These are phyloP conservation scores for Melanotaenia boesemani DNA, from an alignment of 2,797 vertebrate genomes.

Conservation along the genomic window DNA sequence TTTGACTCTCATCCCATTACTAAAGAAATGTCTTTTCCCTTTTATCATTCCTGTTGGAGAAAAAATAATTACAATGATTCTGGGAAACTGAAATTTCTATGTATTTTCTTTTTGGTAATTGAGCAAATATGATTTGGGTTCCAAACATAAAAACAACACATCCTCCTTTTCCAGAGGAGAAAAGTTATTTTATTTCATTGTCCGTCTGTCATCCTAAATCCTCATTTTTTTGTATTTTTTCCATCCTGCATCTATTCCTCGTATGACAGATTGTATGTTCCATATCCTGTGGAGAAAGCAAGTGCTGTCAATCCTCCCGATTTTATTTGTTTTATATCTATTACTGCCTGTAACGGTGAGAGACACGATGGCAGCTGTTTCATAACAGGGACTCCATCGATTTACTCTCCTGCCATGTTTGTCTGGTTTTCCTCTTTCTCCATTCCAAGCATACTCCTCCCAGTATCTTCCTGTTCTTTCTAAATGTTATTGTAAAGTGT, in stretches of 20 bases:
- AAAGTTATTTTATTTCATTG: constrained; percentile 39
- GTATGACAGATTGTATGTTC: constrained; percentile 65
- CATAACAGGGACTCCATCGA: constrained; percentile 47
- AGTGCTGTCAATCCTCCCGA: constrained; percentile 49
- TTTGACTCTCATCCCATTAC: constrained; percentile 87
- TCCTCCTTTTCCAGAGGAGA: constrained; percentile 45
- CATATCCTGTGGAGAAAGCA: constrained; percentile 49
- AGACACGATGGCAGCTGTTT: constrained; percentile 54
- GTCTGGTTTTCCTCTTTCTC: constrained; percentile 66
- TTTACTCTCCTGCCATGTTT: constrained; percentile 50
- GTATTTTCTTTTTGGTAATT: constrained; percentile 74
- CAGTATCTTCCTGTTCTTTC: constrained; percentile 88
- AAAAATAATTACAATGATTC: constrained; percentile 72
- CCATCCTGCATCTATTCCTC: constrained; percentile 47
- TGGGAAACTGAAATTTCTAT: constrained; percentile 78
- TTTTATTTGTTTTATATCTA: constrained; percentile 60
- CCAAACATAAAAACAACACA: constrained; percentile 53
- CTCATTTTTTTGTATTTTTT: constrained; percentile 38
- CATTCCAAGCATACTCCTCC: constrained; percentile 74
- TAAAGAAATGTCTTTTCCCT: constrained; percentile 84
- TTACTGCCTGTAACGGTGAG: constrained; percentile 59
- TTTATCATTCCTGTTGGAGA: constrained; percentile 78
- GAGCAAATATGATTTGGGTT: constrained; percentile 80
- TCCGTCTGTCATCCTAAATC: constrained; percentile 44
- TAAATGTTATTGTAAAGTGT: constrained; percentile 92